A percentile compares a stretch with the other conserved stretches of the same genome.
phyloP scores from a whole-genome alignment of 2,888 invertebrate species.

The Aplocera efformata region DNA sequence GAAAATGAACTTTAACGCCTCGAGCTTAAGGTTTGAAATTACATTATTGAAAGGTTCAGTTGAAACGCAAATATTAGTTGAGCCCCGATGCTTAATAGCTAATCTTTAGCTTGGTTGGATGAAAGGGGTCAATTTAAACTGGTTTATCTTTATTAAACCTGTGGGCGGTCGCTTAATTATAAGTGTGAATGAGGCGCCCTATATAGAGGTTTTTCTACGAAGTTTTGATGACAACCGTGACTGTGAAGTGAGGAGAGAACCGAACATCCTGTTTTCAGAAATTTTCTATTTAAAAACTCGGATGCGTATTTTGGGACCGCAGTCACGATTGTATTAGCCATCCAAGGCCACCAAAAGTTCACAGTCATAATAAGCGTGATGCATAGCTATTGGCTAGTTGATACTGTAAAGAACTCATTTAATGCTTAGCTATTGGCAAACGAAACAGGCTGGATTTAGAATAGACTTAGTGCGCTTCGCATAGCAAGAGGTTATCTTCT shows the following conservation, averaged over 20 bases:
- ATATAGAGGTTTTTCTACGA: constrained; percentile 54
- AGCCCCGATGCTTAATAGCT: constrained; percentile 42
- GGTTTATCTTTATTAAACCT: constrained; percentile 59
- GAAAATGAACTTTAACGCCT: constrained; percentile 26
- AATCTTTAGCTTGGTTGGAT: constrained; percentile 26
- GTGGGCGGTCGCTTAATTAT: constrained; percentile 63
- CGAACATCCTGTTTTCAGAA: constrained; percentile 8
- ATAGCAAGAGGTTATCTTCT: constrained; percentile 15
- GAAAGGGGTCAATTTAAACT: constrained; percentile 42
- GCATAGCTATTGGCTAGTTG: too few relatives aligned
- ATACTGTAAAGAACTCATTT: too few relatives aligned
- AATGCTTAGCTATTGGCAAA: neutral
- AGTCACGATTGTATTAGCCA: too few relatives aligned
- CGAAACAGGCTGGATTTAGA: neutral
- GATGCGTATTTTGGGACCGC: too few relatives aligned
- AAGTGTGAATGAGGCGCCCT: constrained; percentile 68
- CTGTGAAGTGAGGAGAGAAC: constrained; percentile 39
- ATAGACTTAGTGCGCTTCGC: constrained; percentile 11
- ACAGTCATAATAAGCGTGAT: too few relatives aligned
- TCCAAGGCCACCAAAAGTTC: too few relatives aligned
- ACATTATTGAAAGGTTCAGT: constrained; percentile 13
- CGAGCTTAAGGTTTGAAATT: constrained; percentile 32
- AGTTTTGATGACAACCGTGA: constrained; percentile 41
- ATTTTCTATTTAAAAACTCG: neutral
- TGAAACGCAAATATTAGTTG: constrained; percentile 41